Evolutionary conservation across 2,888 invertebrate genomes (phyloP).

Genomic region (Penaeus monodon): DNA sequence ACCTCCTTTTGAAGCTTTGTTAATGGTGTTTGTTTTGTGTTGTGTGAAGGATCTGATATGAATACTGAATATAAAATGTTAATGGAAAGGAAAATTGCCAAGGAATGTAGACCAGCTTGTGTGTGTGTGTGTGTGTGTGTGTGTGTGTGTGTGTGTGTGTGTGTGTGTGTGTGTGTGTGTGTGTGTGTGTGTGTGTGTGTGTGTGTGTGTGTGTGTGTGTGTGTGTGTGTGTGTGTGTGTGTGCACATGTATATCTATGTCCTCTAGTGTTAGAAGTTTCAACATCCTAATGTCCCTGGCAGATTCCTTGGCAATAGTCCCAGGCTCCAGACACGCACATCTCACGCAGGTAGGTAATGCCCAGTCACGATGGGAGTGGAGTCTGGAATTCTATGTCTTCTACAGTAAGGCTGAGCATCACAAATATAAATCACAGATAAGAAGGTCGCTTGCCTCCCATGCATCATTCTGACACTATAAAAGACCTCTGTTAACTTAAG

Average conservation of each 20-base stretch:
- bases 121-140: slow-evolving; percentile 10
- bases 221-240: slow-evolving; percentile 3
- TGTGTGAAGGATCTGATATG: too few species aligned
- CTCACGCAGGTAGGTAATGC: slow-evolving; percentile 4
- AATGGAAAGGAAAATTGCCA: too few species aligned
- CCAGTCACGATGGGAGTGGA: background rate
- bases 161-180: slow-evolving; percentile 10
- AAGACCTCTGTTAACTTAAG: background rate
- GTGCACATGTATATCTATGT: background rate
- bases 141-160: background rate
- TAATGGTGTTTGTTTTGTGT: too few species aligned
- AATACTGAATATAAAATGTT: too few species aligned
- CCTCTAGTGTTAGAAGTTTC: background rate
- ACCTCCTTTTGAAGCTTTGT: too few species aligned
- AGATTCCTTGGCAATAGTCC: background rate
- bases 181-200: slow-evolving; percentile 10
- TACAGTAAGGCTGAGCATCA: slow-evolving; percentile 47
- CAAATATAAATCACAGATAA: slow-evolving; percentile 55
- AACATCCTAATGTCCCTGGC: background rate
- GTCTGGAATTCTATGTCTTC: slow-evolving; percentile 5
- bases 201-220: slow-evolving; percentile 10
- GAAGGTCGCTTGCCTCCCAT: slow-evolving; percentile 15
- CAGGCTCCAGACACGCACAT: background rate
- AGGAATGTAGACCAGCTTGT: background rate
- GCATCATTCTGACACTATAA: slow-evolving; percentile 18